These are phyloP conservation scores for Bos taurus DNA, from an alignment of 2,113 vertebrate species.

Conservation along the genomic window ARS-UCD2.0 NC_037340.1:41227001-41227500, in stretches of 20 bases:
- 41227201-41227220: neutral
- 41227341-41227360: neutral
- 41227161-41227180: neutral
- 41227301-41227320: neutral
- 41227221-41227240: neutral
- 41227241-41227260: slow-evolving; percentile 2
- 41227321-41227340: slow-evolving; percentile 23
- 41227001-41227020: neutral
- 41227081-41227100: neutral
- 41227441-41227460: neutral
- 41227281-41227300: neutral
- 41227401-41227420: neutral
- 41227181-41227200: neutral
- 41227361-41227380: neutral
- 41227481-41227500: neutral
- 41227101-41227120: neutral
- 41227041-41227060: neutral
- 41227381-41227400: slow-evolving; percentile 9
- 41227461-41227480: neutral
- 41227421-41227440: neutral
- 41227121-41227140: neutral
- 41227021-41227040: neutral
- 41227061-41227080: neutral
- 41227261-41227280: slow-evolving; percentile 41
- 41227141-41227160: neutral